phyloP scores from a whole-genome alignment of 2,113 vertebrate genomes.

The Mesitornis unicolor region DNA sequence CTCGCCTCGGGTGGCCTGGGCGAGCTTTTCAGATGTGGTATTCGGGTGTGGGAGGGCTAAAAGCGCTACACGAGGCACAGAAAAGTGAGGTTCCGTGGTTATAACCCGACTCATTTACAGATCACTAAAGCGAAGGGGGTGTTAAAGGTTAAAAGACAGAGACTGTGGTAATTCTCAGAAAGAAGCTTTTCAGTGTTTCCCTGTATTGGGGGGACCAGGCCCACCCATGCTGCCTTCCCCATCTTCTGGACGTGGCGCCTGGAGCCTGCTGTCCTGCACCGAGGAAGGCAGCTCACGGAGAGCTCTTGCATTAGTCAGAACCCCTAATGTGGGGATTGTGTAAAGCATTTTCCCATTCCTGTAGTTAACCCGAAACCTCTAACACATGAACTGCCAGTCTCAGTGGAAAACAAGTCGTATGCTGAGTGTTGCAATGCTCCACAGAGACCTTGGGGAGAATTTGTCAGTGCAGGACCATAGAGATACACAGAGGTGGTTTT shows the following conservation, averaged over 20 bases:
- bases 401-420: background rate
- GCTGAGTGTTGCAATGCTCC: background rate
- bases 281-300: background rate
- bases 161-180: background rate
- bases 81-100: background rate
- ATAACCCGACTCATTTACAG: background rate
- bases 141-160: background rate
- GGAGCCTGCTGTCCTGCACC: background rate
- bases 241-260: rapidly evolving
- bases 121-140: rapidly evolving
- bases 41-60: rapidly evolving
- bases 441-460: background rate
- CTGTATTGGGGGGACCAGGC: background rate
- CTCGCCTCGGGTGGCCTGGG: rapidly evolving
- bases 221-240: background rate
- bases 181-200: background rate
- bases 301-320: background rate
- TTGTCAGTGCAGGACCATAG: background rate
- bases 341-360: background rate
- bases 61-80: rapidly evolving
- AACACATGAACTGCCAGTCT: background rate
- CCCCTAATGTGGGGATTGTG: background rate
- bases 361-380: background rate
- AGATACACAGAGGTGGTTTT: background rate
- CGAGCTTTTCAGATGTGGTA: rapidly evolving